Evolutionary conservation across 2,888 invertebrate species (phyloP), one percentile per base, ranked within the genome.

Genomic region (Sarcophaga variegata): DNA sequence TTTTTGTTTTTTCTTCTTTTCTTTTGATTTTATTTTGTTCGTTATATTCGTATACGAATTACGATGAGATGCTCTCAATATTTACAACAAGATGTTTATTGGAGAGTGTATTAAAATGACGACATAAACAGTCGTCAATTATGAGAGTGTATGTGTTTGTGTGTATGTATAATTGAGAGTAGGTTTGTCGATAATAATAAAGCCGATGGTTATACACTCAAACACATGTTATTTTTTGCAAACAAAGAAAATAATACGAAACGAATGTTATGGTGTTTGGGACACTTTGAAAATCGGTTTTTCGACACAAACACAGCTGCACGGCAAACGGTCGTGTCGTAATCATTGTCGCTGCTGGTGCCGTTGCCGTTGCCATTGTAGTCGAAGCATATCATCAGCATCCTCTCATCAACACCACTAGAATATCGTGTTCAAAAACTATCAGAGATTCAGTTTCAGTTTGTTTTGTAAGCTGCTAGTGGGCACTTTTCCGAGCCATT

Each of bases 381-480:
- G 14, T 62, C 22, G 11, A 72, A 77, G 83, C 37, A 37, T 2
- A 37, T 83, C 86, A 84, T 20, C 70, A 76, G 47, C 83, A 80
- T 71, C 86, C 79, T 83, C 79, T 83, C 83, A 77, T 83, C 80
- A 86, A 80, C 83, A 86, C 83, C 83, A 87, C 75, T 69, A 79
- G 77, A 84, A 84, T 79, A 59, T 84, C 76, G 81, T 81, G 79
- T 78, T 79, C n/a, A 82, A 64, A 54, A 84, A 81, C 84, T 84
- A 84, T 72, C 72, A 70, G 87, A 82, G 54, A 54, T 54, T 54
- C 54, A 54, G 54, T 54, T 82, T 87, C 81, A 87, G 87, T 87
- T 87, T 79, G 87, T 87, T 79, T 84, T 78, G 81, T 87, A 76
- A 84, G 76, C 76, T 82, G 87, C 81, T 81, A 84, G 87, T 82